Conservation (phyloP, 2,888 invertebrate species). For the Drosophila ezoana region DNA sequence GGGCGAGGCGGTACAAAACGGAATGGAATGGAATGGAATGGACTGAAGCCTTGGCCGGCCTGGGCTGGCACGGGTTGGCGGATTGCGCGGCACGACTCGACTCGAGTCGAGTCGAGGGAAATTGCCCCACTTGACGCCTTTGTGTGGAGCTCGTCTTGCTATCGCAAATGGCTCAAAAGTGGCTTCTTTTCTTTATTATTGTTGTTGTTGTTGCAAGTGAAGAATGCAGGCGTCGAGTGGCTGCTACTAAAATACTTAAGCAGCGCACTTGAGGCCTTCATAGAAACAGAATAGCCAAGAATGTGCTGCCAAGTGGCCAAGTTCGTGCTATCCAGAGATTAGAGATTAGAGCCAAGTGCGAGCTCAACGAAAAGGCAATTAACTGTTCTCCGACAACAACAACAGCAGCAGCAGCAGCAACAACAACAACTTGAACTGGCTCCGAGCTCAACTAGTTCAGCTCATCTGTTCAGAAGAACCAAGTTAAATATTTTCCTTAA, state of each 20-base stretch:
- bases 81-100: conserved; percentile 22
- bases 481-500: no score
- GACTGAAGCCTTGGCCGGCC: background rate
- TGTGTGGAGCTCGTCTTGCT: conserved; percentile 69
- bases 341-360: conserved; percentile 60
- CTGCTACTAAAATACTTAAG: conserved; percentile 74
- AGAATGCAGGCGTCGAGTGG: conserved; percentile 75
- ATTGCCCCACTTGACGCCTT: conserved; percentile 77
- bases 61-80: conserved; percentile 20
- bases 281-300: conserved; percentile 67
- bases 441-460: background rate
- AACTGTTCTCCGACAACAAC: conserved; percentile 37
- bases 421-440: conserved; percentile 14
- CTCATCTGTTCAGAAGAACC: no score
- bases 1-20: conserved; percentile 1
- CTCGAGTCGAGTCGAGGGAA: conserved; percentile 52
- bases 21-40: background rate
- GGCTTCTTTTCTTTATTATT: conserved; percentile 52
- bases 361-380: conserved; percentile 66
- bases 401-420: conserved; percentile 3
- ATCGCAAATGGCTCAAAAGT: conserved; percentile 75
- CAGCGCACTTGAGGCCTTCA: conserved; percentile 70
- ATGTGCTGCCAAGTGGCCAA: conserved; percentile 78
- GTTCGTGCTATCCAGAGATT: conserved; percentile 65
- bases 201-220: conserved; percentile 40